phyloP scores from a whole-genome alignment of 2,113 vertebrate species.

The Galeopterus variegatus region DNA sequence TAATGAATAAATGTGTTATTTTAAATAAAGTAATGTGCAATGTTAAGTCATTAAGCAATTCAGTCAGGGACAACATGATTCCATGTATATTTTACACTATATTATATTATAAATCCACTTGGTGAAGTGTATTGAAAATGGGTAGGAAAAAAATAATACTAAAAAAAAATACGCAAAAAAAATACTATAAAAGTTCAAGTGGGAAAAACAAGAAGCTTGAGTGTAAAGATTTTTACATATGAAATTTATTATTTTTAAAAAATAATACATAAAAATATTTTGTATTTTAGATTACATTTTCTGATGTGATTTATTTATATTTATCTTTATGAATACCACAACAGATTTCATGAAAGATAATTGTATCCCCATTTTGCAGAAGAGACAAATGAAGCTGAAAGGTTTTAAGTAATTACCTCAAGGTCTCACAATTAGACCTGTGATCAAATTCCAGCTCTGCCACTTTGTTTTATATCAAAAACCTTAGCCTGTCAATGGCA shows the following conservation, averaged over 20 bases:
- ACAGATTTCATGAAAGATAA: background rate
- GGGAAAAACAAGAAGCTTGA: background rate
- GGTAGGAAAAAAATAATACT: too few species aligned
- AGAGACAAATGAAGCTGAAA: background rate
- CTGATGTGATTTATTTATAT: background rate
- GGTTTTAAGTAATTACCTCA: background rate
- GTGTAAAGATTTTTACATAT: background rate
- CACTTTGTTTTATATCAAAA: background rate
- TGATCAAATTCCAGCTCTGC: background rate
- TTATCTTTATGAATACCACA: background rate
- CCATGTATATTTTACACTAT: background rate
- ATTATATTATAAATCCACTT: background rate
- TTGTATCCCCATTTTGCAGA: background rate
- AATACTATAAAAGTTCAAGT: background rate
- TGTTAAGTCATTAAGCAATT: constrained; percentile 29
- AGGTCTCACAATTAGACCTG: background rate
- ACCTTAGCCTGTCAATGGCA: background rate
- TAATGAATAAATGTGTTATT: constrained; percentile 23
- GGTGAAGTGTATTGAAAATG: background rate
- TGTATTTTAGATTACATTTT: background rate
- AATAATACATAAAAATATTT: too few species aligned
- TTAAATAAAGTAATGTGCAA: background rate
- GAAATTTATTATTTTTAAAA: constrained; percentile 32
- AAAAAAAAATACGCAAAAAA: too few species aligned
- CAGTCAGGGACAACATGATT: constrained; percentile 18